Evolutionary conservation across 2,888 invertebrate genomes (phyloP), one percentile per base, ranked within the genome.

Genomic region (Perithous albicinctus): DNA sequence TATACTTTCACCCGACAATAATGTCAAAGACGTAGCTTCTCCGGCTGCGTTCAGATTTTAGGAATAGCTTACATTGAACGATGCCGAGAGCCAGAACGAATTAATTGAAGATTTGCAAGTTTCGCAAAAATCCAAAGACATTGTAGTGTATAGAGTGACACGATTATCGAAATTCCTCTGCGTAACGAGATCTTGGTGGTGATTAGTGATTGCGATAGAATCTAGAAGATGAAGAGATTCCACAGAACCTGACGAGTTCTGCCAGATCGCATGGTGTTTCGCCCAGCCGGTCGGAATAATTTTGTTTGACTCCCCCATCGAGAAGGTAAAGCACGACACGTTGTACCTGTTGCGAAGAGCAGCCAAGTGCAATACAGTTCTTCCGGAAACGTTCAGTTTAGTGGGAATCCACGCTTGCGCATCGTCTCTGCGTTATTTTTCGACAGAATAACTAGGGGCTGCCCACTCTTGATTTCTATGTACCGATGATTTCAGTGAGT

Each of bases 341-440:
- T 93, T 92, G 0, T 90, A 86, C 18, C 93, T 93, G 38, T 95
- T 94, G 88, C 95, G 95, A 1, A 96, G 89, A 0, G 95, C 95
- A 0, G 96, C 96, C 88, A 95, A 94, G 92, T 97, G 97, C 66
- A 97, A 90, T 0, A 96, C 94, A 0, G 96, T 96, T 73, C 96
- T 94, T 3, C 94, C 94, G 1, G 95, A 94, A 4, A 94, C 93
- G 90, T 97, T 96, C 0, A 92, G 83, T 41, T 94, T 93, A 1
- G 94, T 94, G 0, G 97, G 89, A n/a, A 91, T 96, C 95, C 0
- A 95, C 96, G 0, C 96, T 96, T 0, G 97, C 97, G n/a, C n/a
- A n/a, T n/a, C n/a, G n/a, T n/a, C n/a, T n/a, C n/a, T n/a, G n/a
- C n/a, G n/a, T n/a, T n/a, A n/a, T n/a, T n/a, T n/a, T n/a, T n/a